Evolutionary conservation across 2,113 vertebrate genomes (phyloP), one percentile per base, ranked within the genome.

Genomic region (Mastomys coucha): DNA sequence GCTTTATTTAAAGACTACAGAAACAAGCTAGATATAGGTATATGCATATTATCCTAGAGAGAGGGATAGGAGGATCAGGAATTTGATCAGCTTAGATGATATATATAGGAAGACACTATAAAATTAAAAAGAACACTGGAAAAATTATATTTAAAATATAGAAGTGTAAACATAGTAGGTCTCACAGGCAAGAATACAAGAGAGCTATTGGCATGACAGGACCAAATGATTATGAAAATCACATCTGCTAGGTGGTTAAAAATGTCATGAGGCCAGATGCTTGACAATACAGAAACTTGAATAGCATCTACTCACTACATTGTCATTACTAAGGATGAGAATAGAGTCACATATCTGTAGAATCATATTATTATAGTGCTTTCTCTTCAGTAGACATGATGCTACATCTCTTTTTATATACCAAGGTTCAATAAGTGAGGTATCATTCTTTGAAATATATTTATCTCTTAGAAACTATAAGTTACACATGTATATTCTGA

Each of bases 1-100:
- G 60, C 76, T 94, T 93, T 45, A 67, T 13, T 73, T 92, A 63
- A 76, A 92, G 28, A 45, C 49, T 76, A 77, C 88, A 53, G 58
- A 53, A 42, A 49, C 17, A n/a, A 17, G 26, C 24, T 58, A 56
- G 70, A 31, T 56, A 42, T 60, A 19, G n/a, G 33, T 31, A 19
- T 31, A 22, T 12, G 17, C 49, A 39, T 58, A 5, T 1, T 75
- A 6, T 49, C 12, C 80, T 4, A 36, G 51, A 33, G 36, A n/a
- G 36, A 28, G 51, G 58, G 20, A 69, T 9, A 75, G 53, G 31
- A 39, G 70, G 51, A 75, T 60, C 5, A 0, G 9, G 9, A 42
- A 0, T 51, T 49, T 33, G 45, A 22, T 11, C 19, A 53, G 45
- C 19, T 33, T 67, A 31, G 26, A 17, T 20, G n/a, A n/a, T n/a